phyloP scores from a whole-genome alignment of 2,797 vertebrate species.

The Scarus forsteni region DNA sequence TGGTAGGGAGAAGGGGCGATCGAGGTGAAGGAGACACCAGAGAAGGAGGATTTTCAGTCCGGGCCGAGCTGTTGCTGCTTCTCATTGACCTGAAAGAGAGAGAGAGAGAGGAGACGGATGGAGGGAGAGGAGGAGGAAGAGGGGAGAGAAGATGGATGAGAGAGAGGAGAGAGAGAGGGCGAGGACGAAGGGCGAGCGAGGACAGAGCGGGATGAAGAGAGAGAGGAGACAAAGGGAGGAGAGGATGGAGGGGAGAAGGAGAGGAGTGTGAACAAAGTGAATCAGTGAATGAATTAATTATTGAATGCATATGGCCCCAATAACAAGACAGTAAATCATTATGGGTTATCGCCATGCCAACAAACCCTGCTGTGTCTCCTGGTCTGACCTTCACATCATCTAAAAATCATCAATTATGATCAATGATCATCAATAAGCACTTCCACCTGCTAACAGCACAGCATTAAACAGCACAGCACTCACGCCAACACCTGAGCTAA shows the following conservation, averaged over 20 bases:
- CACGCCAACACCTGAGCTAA: too few relatives aligned
- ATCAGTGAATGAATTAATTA: constrained; percentile 69
- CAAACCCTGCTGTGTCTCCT: constrained; percentile 55
- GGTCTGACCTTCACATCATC: constrained; percentile 64
- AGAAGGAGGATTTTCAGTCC: constrained; percentile 40
- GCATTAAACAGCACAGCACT: constrained; percentile 14
- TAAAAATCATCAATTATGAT: constrained; percentile 56
- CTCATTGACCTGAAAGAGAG: constrained; percentile 72
- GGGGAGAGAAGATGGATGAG: constrained; percentile 23
- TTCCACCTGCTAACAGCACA: constrained; percentile 25
- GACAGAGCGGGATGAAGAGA: constrained; percentile 7
- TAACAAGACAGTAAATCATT: constrained; percentile 65
- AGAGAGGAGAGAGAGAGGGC: constrained; percentile 4
- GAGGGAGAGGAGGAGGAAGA: constrained; percentile 11
- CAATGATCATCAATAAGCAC: constrained; percentile 60
- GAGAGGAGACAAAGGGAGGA: not conserved
- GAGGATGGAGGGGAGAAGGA: not conserved
- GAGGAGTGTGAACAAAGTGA: constrained; percentile 59
- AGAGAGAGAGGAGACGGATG: constrained; percentile 31
- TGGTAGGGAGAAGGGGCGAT: constrained; percentile 33
- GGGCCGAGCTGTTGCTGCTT: constrained; percentile 57
- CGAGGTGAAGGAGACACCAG: constrained; percentile 9
- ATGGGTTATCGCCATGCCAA: constrained; percentile 64
- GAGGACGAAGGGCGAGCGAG: constrained; percentile 32
- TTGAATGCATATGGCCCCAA: constrained; percentile 58